Percentiles rank a stretch among this genome's conserved stretches.
These are phyloP conservation scores for Trachelus tabidus DNA, from an alignment of 2,888 invertebrate species.

Conservation along the genomic window DNA sequence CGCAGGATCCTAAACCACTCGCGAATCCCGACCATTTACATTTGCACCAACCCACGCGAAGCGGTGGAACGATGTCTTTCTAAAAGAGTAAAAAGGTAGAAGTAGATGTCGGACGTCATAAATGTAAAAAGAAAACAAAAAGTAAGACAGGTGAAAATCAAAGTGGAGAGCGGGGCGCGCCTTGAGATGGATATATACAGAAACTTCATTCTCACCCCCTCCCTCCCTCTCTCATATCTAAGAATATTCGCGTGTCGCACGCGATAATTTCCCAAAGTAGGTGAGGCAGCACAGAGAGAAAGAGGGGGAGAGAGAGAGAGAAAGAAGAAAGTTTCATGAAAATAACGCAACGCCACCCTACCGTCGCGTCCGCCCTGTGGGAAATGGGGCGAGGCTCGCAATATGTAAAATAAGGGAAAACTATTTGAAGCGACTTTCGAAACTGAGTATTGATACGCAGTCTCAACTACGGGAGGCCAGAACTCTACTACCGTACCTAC, in stretches of 20 bases:
- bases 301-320: background rate
- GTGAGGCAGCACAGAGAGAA: background rate
- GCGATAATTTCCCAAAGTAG: background rate
- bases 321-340: slow-evolving; percentile 8
- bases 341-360: slow-evolving; percentile 23
- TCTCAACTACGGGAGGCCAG: background rate
- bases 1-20: background rate
- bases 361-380: slow-evolving; percentile 7
- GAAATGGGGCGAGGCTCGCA: slow-evolving; percentile 40
- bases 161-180: background rate
- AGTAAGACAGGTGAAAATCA: background rate
- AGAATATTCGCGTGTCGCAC: background rate
- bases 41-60: background rate
- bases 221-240: background rate
- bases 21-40: background rate
- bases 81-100: background rate
- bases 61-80: background rate
- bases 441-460: background rate
- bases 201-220: background rate
- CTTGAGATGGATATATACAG: background rate
- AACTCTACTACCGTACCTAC: background rate
- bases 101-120: background rate
- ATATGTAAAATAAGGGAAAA: slow-evolving; percentile 43
- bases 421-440: slow-evolving; percentile 26
- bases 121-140: background rate